Evolutionary conservation across 2,888 invertebrate species (phyloP), one percentile per base, ranked within the genome.

Genomic region (Ypsolopha scabrella): DNA sequence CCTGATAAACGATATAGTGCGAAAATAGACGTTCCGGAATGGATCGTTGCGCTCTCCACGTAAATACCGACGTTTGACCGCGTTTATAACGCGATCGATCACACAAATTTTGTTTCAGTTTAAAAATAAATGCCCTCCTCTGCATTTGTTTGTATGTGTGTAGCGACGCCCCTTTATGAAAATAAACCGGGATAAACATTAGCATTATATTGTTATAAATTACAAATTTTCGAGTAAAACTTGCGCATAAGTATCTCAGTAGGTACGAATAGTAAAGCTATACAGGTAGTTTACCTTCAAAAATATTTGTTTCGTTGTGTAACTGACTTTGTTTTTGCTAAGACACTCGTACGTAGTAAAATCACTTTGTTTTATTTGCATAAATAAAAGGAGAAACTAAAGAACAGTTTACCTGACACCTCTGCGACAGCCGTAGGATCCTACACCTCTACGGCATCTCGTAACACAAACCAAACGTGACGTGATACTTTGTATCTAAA

Each of bases 11-110:
- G 79, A 74, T 80, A 78, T 14, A 73, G 75, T 73, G 76, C 79
- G 69, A 82, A 83, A 86, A 85, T 85, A 86, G 85, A 80, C 80
- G 61, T 67, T 53, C 62, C 54, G 65, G 67, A 76, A 71, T 72
- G 71, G 67, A 69, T 72, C 68, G 70, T 65, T 65, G 64, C 66
- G 68, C 69, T 75, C 67, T 75, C 67, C 70, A 70, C 77, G 70
- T 79, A 79, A 81, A 80, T 75, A 73, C 76, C 69, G 69, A 71
- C 68, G 68, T 63, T 72, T 70, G 65, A 61, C 65, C 70, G 71
- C 70, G 68, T 68, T 75, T 69, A 71, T 70, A 67, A 62, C 60
- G 60, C 70, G 65, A 76, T 80, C 75, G 75, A 79, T 80, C 64
- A 64, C 47, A 36, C 37, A 14, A 37, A 14, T 43, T 47, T 47